Conservation (phyloP, 2,113 vertebrate genomes). For the Nycticebus coucang region DNA sequence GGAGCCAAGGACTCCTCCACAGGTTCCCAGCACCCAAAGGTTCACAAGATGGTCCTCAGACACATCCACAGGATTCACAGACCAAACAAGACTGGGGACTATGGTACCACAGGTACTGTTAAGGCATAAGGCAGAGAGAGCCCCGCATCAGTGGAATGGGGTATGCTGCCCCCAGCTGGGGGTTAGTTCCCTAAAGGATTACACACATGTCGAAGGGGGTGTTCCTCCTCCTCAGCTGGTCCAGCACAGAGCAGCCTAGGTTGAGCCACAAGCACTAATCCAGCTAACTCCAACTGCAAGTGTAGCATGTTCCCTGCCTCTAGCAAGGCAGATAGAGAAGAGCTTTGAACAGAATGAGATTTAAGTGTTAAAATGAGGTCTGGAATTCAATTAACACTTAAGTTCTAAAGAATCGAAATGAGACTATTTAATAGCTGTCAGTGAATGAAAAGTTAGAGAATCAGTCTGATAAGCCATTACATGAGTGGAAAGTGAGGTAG, state of each 20-base stretch:
- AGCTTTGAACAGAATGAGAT: not conserved
- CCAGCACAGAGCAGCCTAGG: not conserved
- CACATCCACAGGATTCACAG: not conserved
- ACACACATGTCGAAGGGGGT: not conserved
- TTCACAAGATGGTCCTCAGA: not conserved
- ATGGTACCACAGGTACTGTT: not conserved
- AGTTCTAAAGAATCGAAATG: not conserved
- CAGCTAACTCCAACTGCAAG: not conserved
- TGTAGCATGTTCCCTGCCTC: rapidly evolving
- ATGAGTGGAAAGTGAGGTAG: not conserved
- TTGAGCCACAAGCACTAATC: not conserved
- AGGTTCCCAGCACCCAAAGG: not conserved
- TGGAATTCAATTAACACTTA: not conserved
- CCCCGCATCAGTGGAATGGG: not conserved
- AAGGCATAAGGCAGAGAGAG: not conserved
- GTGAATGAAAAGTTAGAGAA: not conserved
- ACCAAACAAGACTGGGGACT: not conserved
- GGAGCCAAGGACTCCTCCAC: not conserved
- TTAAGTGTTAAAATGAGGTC: not conserved
- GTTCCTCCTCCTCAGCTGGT: not conserved
- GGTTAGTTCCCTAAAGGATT: not conserved
- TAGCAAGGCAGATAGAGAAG: not conserved
- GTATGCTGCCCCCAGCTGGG: not conserved
- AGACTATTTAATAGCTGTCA: not conserved
- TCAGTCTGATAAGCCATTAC: not conserved